These are phyloP conservation scores for Haliclystus octoradiatus DNA, from an alignment of 30 jellyfish, hydroid and myxozoan genomes.

Conservation along the genomic window DNA sequence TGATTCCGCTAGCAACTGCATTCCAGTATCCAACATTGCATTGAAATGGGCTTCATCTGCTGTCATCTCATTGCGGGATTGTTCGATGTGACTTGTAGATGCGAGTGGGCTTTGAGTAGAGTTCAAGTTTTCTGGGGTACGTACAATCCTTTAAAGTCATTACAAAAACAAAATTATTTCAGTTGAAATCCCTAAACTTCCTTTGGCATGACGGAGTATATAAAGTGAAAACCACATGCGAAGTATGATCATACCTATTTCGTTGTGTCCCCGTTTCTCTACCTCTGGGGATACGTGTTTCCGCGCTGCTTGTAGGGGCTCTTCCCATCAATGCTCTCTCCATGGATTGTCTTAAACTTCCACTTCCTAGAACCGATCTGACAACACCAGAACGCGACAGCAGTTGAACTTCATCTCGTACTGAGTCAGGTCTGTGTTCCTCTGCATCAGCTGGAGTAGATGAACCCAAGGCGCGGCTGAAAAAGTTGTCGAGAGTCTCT, in stretches of 20 bases:
- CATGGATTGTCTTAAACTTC: conserved; percentile 31
- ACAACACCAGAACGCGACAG: conserved; percentile 66
- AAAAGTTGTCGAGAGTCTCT: conserved; percentile 39
- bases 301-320: no score
- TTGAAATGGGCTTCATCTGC: conserved; percentile 20
- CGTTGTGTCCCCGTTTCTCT: no score
- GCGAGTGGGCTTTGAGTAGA: no score
- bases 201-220: no score
- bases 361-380: conserved; percentile 59
- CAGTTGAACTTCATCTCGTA: conserved; percentile 53
- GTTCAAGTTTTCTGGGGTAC: no score
- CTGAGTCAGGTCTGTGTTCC: conserved; percentile 24
- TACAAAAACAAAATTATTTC: no score
- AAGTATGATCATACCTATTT: no score
- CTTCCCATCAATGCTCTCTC: conserved; percentile 28
- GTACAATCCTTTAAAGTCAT: no score
- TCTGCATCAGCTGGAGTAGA: conserved; percentile 12
- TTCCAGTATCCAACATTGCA: conserved; percentile 52
- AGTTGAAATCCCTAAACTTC: no score
- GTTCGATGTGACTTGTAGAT: no score
- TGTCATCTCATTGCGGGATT: neutral
- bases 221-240: no score
- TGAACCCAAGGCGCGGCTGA: conserved; percentile 40
- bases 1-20: conserved; percentile 64
- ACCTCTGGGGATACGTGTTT: no score